phyloP scores from a whole-genome alignment of 2,888 invertebrate species.

The Andrena bucephala region DNA sequence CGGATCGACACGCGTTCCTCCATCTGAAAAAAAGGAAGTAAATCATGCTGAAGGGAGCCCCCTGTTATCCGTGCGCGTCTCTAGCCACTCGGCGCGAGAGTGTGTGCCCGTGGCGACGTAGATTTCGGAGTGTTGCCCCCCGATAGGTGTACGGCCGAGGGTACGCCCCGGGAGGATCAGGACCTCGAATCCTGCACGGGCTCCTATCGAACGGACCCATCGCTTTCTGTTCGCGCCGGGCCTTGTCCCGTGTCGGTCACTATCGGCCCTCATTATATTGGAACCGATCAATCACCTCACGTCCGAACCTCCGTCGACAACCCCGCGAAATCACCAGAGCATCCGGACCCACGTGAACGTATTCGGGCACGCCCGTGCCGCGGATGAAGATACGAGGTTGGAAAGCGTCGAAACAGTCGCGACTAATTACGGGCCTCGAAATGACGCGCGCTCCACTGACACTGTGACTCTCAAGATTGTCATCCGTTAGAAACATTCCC shows the following conservation, averaged over 20 bases:
- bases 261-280: conserved; percentile 84
- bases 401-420: conserved; percentile 50
- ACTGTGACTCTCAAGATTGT: conserved; percentile 1
- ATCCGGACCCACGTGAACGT: conserved; percentile 72
- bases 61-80: conserved; percentile 24
- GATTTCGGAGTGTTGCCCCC: conserved; percentile 29
- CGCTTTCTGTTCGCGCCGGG: conserved; percentile 79
- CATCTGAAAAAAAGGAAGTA: conserved; percentile 28
- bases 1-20: conserved; percentile 47
- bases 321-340: conserved; percentile 64
- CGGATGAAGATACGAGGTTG: conserved; percentile 54
- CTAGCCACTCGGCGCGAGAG: not conserved
- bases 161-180: conserved; percentile 47
- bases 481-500: not conserved
- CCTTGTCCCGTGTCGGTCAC: conserved; percentile 83
- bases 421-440: conserved; percentile 58
- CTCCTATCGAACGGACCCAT: conserved; percentile 79
- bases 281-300: conserved; percentile 83
- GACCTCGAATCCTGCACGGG: conserved; percentile 58
- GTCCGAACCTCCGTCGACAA: conserved; percentile 72
- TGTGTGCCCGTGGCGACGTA: conserved; percentile 21
- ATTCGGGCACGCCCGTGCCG: conserved; percentile 65
- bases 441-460: not conserved
- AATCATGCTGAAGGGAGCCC: not conserved
- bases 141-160: conserved; percentile 35